These are phyloP conservation scores for Erebia aethiops DNA, from an alignment of 2,888 invertebrate genomes.

Conservation along the genomic window DNA sequence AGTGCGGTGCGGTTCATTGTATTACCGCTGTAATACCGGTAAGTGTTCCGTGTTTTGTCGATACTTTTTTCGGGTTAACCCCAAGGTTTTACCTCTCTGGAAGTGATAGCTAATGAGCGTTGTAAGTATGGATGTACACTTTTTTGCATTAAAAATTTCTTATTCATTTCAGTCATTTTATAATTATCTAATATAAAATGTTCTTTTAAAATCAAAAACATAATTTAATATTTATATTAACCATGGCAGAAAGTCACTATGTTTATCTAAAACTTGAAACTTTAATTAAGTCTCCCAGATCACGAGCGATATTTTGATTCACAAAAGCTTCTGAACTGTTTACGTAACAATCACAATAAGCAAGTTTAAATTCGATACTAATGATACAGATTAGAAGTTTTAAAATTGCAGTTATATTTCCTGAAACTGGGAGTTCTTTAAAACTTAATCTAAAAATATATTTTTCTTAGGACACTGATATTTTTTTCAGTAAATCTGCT, in stretches of 20 bases:
- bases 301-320: background rate
- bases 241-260: background rate
- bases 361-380: background rate
- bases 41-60: constrained; percentile 31
- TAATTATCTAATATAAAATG: too few species aligned
- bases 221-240: background rate
- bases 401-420: background rate
- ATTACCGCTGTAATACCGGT: constrained; percentile 20
- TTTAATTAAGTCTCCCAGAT: background rate
- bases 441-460: background rate
- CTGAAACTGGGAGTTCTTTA: background rate
- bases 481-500: background rate
- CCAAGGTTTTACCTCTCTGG: constrained; percentile 1
- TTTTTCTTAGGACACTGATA: too few species aligned
- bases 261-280: background rate
- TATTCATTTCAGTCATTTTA: too few species aligned
- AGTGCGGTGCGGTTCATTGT: constrained; percentile 32
- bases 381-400: background rate
- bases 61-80: constrained; percentile 19
- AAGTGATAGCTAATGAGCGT: background rate
- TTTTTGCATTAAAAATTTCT: background rate
- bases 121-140: background rate
- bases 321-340: background rate
- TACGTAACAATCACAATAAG: background rate
- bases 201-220: too few species aligned